Evolutionary conservation across 2,888 invertebrate species (phyloP).

Genomic region (Catocala sponsa): DNA sequence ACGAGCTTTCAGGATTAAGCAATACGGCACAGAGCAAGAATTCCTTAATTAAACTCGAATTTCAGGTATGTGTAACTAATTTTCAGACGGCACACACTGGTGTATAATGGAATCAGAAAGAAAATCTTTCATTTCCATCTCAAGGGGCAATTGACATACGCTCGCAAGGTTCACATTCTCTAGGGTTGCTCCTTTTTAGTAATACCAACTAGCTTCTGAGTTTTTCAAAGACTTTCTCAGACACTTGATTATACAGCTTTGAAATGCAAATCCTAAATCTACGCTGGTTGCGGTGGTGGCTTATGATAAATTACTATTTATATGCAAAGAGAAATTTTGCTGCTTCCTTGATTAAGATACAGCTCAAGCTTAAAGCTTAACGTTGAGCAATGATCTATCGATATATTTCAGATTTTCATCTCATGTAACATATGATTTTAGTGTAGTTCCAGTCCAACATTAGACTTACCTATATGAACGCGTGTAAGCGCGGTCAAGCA

Average conservation of each 20-base stretch:
- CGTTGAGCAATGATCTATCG: too few relatives aligned
- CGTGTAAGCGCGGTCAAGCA: too few relatives aligned
- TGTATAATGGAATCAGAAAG: conserved; percentile 14
- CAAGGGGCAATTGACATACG: conserved; percentile 19
- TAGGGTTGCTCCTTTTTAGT: conserved; percentile 9
- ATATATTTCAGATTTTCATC: too few relatives aligned
- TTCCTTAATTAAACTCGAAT: conserved; percentile 12
- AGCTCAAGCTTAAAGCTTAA: not conserved
- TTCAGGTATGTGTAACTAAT: conserved; percentile 7
- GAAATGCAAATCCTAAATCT: conserved; percentile 16
- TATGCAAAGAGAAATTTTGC: conserved; percentile 10
- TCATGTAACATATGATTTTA: too few relatives aligned
- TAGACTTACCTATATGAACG: too few relatives aligned
- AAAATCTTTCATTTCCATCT: conserved; percentile 21
- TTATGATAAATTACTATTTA: conserved; percentile 12
- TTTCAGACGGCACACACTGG: conserved; percentile 4
- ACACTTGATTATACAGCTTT: conserved; percentile 13
- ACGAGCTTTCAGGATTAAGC: conserved; percentile 1
- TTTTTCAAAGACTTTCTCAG: conserved; percentile 4
- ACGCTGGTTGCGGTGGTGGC: conserved; percentile 1
- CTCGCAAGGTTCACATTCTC: not conserved
- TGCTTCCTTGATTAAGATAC: conserved; percentile 1
- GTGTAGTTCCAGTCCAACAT: too few relatives aligned
- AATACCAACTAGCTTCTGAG: too few relatives aligned
- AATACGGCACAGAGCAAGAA: not conserved